Conservation (phyloP, 2,888 invertebrate genomes). For the Mimachlamys varia region DNA sequence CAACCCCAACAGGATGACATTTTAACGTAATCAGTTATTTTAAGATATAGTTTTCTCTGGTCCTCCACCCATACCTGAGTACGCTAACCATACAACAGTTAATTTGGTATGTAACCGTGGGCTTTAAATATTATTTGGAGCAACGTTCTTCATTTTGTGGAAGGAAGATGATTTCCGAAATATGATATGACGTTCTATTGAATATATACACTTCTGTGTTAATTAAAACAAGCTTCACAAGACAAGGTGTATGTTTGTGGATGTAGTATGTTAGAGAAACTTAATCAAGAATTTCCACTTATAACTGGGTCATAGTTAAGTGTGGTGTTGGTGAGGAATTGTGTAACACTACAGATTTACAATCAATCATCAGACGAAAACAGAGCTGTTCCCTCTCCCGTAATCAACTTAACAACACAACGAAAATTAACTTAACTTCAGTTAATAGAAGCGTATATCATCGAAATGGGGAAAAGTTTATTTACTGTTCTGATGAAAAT, state of each 20-base stretch:
- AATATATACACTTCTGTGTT: too few species aligned
- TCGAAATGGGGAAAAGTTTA: not conserved
- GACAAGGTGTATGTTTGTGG: not conserved
- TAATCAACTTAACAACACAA: not conserved
- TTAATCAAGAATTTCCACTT: not conserved
- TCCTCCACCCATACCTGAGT: too few species aligned
- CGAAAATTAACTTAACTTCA: not conserved
- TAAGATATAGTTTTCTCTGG: too few species aligned
- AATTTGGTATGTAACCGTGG: too few species aligned
- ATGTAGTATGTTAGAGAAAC: not conserved
- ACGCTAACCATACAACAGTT: too few species aligned
- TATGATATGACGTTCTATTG: too few species aligned
- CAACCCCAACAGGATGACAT: not conserved
- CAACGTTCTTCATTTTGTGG: too few species aligned
- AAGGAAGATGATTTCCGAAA: too few species aligned
- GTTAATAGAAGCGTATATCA: not conserved
- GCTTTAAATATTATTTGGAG: too few species aligned
- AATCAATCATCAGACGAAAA: not conserved
- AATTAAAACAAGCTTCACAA: not conserved
- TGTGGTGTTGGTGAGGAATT: not conserved
- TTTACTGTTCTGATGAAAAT: not conserved
- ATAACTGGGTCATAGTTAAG: not conserved
- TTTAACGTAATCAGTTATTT: not conserved
- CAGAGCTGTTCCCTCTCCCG: not conserved
- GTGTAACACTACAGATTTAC: not conserved